Base-by-base conservation (phyloP, 2,888 invertebrate species). In the Nomada hirtipes region DNA sequence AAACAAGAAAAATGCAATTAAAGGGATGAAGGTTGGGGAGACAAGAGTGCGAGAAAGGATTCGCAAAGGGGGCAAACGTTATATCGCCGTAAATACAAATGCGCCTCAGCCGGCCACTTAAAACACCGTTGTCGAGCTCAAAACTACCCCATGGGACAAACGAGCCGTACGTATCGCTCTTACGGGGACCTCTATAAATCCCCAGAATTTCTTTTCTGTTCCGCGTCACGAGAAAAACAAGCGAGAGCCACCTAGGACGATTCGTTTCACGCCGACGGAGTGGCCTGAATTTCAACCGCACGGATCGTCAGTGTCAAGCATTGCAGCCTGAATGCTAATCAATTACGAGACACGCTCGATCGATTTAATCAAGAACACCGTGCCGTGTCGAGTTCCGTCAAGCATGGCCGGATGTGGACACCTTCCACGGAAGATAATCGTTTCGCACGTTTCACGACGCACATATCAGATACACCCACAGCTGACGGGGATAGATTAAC, bases 371-470 rank as follows among this genome's bases (percentile, higher is more conserved):
- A 26, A 76, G 52, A 68, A 59, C 36, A 36, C 36, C 36, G n/a
- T 15, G 36, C 20, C 61, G 44, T 50, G 63, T 55, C 42, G 57
- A 15, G 57, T 69, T 63, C 59, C 23, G 47, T 15, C 55, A 73
- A 64, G 20, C 47, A 26, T 57, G 20, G 53, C 23, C 13, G 10
- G 36, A 7, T 29, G 50, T 50, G 23, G 77, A 69, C 69, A 73
- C 57, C 64, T 80, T 64, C 65, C 20, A 23, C 15, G 53, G 63
- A 60, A 76, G 64, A 76, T 81, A 77, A 73, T 77, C 36, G 68
- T 73, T 64, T 68, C 29, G 59, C 15, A 3, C 69, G 44, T 73
- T 80, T 26, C 47, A 23, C 42, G 47, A 44, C 60, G n/a, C 53
- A 73, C 55, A 20, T 64, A 73, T 77, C 42, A 18, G 42, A 44